Base-by-base conservation (phyloP, 2,797 vertebrate species). In the Paguma larvata region DNA sequence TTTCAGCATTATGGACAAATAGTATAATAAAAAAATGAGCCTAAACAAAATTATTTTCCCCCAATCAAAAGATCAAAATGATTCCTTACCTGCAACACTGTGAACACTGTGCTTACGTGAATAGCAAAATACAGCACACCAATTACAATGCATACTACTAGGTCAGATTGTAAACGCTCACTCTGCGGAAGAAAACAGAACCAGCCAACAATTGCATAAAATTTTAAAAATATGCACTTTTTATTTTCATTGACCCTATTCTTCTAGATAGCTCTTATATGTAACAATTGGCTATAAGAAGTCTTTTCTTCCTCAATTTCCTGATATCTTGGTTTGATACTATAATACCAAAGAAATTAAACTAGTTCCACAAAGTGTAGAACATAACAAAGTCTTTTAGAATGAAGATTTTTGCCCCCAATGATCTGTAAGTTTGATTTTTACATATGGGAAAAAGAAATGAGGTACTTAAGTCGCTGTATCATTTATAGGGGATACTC, bases 51-150 rank as follows among this genome's bases (percentile, higher is more conserved):
- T 82, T 83, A 78, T 13, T 92, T 85, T 59, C 63, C 78, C 38
- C 9, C 32, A 93, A 85, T 15, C 41, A 59, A 89, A 85, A 94
- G 70, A 89, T 84, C 32, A 32, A 89, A 95, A 92, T 44, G 30
- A 90, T 2, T 65, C 25, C 91, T 99, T 99, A 99, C 99, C 99
- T 99, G 99, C 80, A 99, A 98, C 34, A 99, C 99, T 85, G 99
- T 99, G 98, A 99, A 99, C 94, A 99, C 99, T 0, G 99, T 99
- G 99, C 99, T 99, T 98, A 99, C 99, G 0, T 99, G 99, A 98
- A 99, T 99, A 98, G 99, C 99, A 91, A 99, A 99, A 98, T 99
- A 99, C 93, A 99, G 99, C 92, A 99, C 99, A 82, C 99, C 99
- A 70, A 99, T 99, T 85, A 99, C 99, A 78, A 99, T 97, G 95